Percentiles rank a stretch among this genome's conserved stretches.
These are phyloP conservation scores for Connochaetes taurinus DNA, from an alignment of 2,113 vertebrate genomes.

Conservation along the genomic window DNA sequence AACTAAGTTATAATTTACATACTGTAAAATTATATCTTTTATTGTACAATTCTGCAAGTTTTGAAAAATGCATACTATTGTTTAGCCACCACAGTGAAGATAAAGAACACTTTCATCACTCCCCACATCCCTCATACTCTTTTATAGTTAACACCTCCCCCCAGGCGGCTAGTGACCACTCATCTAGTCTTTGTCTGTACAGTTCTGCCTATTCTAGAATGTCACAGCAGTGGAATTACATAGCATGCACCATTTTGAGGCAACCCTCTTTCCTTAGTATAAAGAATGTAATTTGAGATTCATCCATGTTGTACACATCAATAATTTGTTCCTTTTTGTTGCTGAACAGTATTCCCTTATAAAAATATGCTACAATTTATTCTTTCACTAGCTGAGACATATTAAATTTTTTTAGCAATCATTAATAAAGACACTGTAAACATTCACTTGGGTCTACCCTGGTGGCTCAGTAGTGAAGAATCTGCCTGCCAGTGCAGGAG, in stretches of 20 bases:
- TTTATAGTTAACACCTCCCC: too few relatives aligned
- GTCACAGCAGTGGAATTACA: neutral
- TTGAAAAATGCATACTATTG: neutral
- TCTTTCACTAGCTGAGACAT: neutral
- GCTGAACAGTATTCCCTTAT: neutral
- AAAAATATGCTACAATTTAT: neutral
- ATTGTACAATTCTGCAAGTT: neutral
- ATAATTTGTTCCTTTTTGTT: neutral
- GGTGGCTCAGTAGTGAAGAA: neutral
- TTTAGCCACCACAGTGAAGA: neutral
- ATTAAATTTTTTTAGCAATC: neutral
- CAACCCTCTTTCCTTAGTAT: neutral
- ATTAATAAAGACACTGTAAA: neutral
- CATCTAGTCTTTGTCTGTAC: neutral
- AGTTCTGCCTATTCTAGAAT: neutral
- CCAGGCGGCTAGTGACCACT: neutral
- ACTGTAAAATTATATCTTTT: neutral
- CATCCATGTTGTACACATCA: neutral
- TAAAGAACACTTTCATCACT: neutral
- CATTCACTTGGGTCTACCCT: neutral
- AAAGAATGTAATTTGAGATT: neutral
- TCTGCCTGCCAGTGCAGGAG: neutral
- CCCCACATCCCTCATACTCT: neutral
- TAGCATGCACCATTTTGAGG: neutral
- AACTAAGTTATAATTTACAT: neutral